Evolutionary conservation across 2,797 vertebrate species (phyloP), one percentile per base, ranked within the genome.

Genomic region (Esox masquinongy): DNA sequence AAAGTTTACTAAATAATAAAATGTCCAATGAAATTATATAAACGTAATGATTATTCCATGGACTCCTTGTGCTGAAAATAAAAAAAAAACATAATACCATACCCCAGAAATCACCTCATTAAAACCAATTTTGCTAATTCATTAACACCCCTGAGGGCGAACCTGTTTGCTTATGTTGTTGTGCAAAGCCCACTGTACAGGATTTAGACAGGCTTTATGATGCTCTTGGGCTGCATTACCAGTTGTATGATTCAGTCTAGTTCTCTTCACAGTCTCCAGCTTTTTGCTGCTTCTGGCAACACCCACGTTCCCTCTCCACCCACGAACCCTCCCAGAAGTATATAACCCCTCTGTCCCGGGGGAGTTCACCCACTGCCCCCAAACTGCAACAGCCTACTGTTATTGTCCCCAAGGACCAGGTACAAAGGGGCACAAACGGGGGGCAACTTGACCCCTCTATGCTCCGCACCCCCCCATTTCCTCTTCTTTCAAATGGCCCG

Each of bases 101-200:
- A 77, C 79, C 64, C 70, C 84, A 81, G 56, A 82, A 86, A 80
- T 82, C 59, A 77, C 77, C 79, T 89, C 86, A 84, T 91, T 91
- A 88, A 90, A 87, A 92, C 85, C 89, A 91, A 87, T 78, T 76
- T 90, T 70, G 75, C 77, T 82, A 79, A 80, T 88, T 86, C 74
- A 79, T 64, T 67, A 59, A 66, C 34, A 24, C 63, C 68, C 83
- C 87, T 64, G 14, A 39, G 39, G 85, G 82, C 39, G 75, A 75
- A 66, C 71, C 51, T 74, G 72, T 71, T 81, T 78, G 70, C 70
- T 72, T 73, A 73, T 59, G 36, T 69, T 56, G 76, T 22, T 43
- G 74, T 63, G 29, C 34, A 78, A 80, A 73, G 59, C 82, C 72
- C 78, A 70, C 74, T 73, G 73, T 68, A 70, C 1, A 36, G 80